These are phyloP conservation scores for Epinephelus lanceolatus DNA, from an alignment of 2,113 vertebrate genomes.

Conservation along the genomic window DNA sequence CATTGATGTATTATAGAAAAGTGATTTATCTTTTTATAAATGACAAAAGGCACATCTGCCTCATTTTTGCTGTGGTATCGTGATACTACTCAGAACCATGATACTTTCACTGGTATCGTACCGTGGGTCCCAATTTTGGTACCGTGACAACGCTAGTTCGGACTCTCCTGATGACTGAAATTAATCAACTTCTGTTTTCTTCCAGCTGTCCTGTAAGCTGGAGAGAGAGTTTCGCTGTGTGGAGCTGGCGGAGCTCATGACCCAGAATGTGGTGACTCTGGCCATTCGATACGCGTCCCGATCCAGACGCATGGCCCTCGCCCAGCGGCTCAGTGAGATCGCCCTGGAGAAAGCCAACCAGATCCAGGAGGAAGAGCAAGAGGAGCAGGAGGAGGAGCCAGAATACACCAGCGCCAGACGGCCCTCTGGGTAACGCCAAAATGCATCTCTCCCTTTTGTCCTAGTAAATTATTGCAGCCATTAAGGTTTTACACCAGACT, in stretches of 20 bases:
- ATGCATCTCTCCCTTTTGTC: neutral
- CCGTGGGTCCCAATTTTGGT: too few species aligned
- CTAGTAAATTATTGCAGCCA: neutral
- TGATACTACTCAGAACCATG: too few species aligned
- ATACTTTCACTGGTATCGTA: too few species aligned
- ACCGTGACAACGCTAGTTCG: neutral
- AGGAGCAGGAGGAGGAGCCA: conserved; percentile 77
- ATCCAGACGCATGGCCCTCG: conserved; percentile 89
- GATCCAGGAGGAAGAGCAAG: conserved; percentile 69
- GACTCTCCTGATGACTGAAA: neutral
- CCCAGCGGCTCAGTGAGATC: conserved; percentile 91
- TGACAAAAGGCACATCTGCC: too few species aligned
- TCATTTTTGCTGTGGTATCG: too few species aligned
- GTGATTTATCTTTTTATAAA: too few species aligned
- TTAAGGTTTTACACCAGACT: neutral
- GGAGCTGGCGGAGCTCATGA: conserved; percentile 95
- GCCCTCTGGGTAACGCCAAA: conserved; percentile 82
- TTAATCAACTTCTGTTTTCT: neutral
- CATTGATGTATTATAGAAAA: too few species aligned
- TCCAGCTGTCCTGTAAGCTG: conserved; percentile 94
- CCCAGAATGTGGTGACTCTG: conserved; percentile 88
- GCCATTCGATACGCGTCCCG: conserved; percentile 95
- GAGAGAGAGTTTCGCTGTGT: conserved; percentile 95
- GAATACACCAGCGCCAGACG: conserved; percentile 72
- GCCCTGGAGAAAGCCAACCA: conserved; percentile 89